phyloP scores from a whole-genome alignment of 2,888 invertebrate species.

The Sceliomorpha sp. region DNA sequence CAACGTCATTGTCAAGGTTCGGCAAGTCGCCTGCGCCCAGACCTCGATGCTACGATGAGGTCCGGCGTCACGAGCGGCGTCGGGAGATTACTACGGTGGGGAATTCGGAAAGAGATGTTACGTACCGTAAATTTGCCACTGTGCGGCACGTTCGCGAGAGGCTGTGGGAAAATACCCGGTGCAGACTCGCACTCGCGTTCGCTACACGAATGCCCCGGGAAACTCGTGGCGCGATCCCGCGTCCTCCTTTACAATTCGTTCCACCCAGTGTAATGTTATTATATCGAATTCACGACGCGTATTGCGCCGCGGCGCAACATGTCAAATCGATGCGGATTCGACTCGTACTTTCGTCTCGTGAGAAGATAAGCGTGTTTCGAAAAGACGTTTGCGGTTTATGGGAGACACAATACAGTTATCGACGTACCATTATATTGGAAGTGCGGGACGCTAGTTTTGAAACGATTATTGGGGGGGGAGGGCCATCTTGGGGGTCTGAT shows the following conservation, averaged over 20 bases:
- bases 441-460: too few relatives aligned
- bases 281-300: slow-evolving; percentile 55
- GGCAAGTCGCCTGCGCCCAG: slow-evolving; percentile 20
- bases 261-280: slow-evolving; percentile 62
- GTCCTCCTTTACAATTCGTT: slow-evolving; percentile 68
- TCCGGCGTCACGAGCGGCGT: slow-evolving; percentile 59
- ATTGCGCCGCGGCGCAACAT: slow-evolving; percentile 30
- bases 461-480: too few relatives aligned
- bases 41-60: slow-evolving; percentile 25
- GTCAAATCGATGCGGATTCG: slow-evolving; percentile 25
- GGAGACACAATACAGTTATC: too few relatives aligned
- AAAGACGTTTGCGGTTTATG: too few relatives aligned
- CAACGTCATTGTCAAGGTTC: slow-evolving; percentile 36
- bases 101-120: slow-evolving; percentile 69
- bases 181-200: slow-evolving; percentile 36
- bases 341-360: slow-evolving; percentile 27
- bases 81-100: slow-evolving; percentile 59
- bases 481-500: too few relatives aligned
- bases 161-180: slow-evolving; percentile 75
- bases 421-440: too few relatives aligned
- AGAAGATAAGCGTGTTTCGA: too few relatives aligned
- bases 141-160: slow-evolving; percentile 62
- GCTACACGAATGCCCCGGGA: slow-evolving; percentile 45
- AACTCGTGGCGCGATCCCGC: slow-evolving; percentile 57
- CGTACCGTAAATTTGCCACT: slow-evolving; percentile 73